Base-by-base conservation (phyloP, 2,888 invertebrate genomes). In the Nomada ruficornis region DNA sequence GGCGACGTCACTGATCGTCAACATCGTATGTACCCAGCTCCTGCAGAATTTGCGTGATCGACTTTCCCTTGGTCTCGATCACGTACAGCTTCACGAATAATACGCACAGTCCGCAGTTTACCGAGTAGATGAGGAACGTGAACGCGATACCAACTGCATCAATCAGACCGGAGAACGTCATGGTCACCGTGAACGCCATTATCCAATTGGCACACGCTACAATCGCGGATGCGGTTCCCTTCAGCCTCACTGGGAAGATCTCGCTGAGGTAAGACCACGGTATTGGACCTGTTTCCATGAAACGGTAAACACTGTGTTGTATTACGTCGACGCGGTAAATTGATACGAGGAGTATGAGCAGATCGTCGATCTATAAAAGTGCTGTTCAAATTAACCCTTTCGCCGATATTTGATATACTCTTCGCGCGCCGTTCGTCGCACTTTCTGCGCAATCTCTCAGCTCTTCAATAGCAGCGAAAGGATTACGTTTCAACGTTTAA, bases 41-140 rank as follows among this genome's bases (percentile, higher is more conserved):
- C 9, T 80, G 52, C 77, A 94, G 94, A 77, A 94, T 94, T 85
- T 94, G 91, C 63, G 89, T 91, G 68, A 94, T 85, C 2, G 94
- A 94, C 87, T 94, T 94, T 3, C 92, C 93, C 89, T 94, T 94
- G 50, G 94, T 94, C 93, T 96, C 96, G 9, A 96, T 94, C 20
- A 96, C 94, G 82, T 93, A 92, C 70, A 94, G 90, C 36, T 94
- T 85, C 2, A 95, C 94, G 90, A 95, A 96, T 42, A 94, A 76
- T 5, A 94, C 89, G 57, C 94, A 94, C 13, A 94, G 7, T 4
- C 93, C 80, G 87, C 95, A 95, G 60, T 94, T 93, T 0, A 87
- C 84, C 10, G 94, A 94, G 91, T 95, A 96, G 59, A 95, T 85
- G 91, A 94, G 95, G 87, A 96, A 95, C 2, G 95, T 94, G 20